Evolutionary conservation across 2,888 invertebrate genomes (phyloP).

Genomic region (Sthenelais limicola): DNA sequence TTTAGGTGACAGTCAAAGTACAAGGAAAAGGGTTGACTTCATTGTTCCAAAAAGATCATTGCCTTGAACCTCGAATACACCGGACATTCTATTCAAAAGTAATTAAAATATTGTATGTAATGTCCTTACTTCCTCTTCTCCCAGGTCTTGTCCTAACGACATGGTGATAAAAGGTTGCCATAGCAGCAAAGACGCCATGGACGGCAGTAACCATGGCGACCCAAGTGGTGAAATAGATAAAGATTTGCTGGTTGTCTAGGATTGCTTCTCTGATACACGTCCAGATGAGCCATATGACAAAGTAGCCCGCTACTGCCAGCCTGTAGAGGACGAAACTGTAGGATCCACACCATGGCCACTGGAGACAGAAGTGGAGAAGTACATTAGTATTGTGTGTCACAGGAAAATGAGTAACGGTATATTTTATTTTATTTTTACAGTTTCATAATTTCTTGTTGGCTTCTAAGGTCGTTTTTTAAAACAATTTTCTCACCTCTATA

Average conservation of each 20-base stretch:
- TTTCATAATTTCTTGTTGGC: too few species aligned
- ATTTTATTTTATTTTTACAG: too few species aligned
- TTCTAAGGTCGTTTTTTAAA: too few species aligned
- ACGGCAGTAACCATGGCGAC: conserved; percentile 8
- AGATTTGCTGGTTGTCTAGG: conserved; percentile 18
- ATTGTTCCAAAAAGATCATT: not conserved
- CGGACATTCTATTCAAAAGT: not conserved
- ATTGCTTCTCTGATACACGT: conserved; percentile 17
- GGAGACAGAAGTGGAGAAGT: not conserved
- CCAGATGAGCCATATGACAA: conserved; percentile 35
- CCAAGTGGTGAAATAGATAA: conserved; percentile 29
- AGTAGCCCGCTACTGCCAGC: conserved; percentile 22
- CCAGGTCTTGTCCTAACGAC: not conserved
- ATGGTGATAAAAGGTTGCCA: conserved; percentile 28
- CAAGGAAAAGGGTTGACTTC: too few species aligned
- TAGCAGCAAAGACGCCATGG: not conserved
- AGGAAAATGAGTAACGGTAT: too few species aligned
- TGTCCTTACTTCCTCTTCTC: conserved; percentile 7
- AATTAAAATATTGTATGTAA: not conserved
- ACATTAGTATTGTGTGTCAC: too few species aligned
- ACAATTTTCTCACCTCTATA: too few species aligned
- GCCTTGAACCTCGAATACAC: not conserved
- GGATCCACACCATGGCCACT: conserved; percentile 20
- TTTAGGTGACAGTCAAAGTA: too few species aligned
- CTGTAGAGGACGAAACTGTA: conserved; percentile 24